phyloP scores from a whole-genome alignment of 2,113 vertebrate species.

The Uropsilus gracilis region DNA sequence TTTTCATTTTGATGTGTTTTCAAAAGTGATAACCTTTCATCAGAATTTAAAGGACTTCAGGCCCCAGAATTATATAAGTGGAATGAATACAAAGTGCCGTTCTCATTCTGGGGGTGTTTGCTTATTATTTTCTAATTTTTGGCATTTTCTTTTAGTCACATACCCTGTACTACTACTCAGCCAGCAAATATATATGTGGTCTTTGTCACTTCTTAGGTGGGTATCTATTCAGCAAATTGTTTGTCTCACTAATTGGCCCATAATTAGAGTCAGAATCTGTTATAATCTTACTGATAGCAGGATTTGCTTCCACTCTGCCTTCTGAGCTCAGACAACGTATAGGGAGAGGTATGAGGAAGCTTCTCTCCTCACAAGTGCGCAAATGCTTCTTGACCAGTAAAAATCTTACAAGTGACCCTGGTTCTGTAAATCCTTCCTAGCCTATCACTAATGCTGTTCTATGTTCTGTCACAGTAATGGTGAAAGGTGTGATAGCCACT shows the following conservation, averaged over 20 bases:
- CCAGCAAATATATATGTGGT: not conserved
- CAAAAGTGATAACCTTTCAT: not conserved
- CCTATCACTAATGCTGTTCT: no score
- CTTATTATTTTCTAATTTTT: not conserved
- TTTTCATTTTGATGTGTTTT: not conserved
- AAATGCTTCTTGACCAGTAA: not conserved
- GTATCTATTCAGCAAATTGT: not conserved
- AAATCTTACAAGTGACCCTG: not conserved
- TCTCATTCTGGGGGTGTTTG: not conserved
- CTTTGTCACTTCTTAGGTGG: not conserved
- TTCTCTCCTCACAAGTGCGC: accelerated
- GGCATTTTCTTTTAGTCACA: not conserved
- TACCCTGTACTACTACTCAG: not conserved
- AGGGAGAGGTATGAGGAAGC: not conserved
- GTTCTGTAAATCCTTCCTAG: not conserved
- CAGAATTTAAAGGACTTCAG: not conserved
- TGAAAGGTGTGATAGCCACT: not conserved
- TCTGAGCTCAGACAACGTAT: not conserved
- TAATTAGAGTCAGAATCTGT: not conserved
- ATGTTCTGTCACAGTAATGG: not conserved
- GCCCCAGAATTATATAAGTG: not conserved
- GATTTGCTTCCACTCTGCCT: not conserved
- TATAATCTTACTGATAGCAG: not conserved
- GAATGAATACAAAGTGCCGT: accelerated
- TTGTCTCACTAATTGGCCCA: not conserved